Evolutionary conservation across 2,797 vertebrate genomes (phyloP).

Genomic region (Rhyacichthys aspro): DNA sequence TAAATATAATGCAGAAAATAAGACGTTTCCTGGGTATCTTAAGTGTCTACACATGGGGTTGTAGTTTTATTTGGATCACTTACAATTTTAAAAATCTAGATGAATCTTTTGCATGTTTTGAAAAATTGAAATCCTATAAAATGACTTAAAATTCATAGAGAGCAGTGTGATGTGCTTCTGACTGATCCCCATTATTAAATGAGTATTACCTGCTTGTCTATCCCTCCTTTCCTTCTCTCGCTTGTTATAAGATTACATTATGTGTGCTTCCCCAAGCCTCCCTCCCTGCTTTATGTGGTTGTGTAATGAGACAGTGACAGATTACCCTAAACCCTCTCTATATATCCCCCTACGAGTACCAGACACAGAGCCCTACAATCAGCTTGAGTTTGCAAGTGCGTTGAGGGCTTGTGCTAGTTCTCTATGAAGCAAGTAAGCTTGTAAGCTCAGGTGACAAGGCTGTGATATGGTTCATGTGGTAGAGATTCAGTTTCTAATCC

Average conservation of each 20-base stretch:
- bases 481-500: conserved; percentile 56
- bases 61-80: too few species aligned
- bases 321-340: conserved; percentile 57
- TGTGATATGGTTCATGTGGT: conserved; percentile 45
- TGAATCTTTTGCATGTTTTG: too few species aligned
- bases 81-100: too few species aligned
- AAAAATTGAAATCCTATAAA: neutral
- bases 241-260: conserved; percentile 54
- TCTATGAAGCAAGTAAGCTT: conserved; percentile 24
- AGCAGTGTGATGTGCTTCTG: conserved; percentile 50
- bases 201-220: conserved; percentile 49
- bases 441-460: conserved; percentile 42
- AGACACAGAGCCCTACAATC: conserved; percentile 21
- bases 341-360: conserved; percentile 13
- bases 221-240: conserved; percentile 30
- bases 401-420: conserved; percentile 26
- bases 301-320: conserved; percentile 77
- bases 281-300: conserved; percentile 47
- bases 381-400: conserved; percentile 24
- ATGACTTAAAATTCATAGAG: conserved; percentile 35
- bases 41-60: too few species aligned
- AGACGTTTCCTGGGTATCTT: too few species aligned
- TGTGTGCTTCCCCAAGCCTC: conserved; percentile 34
- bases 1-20: too few species aligned
- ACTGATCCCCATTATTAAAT: conserved; percentile 56